Percentiles rank a stretch among this genome's conserved stretches.
Evolutionary conservation across 2,888 invertebrate species (phyloP).

Genomic region (Thera obeliscata): DNA sequence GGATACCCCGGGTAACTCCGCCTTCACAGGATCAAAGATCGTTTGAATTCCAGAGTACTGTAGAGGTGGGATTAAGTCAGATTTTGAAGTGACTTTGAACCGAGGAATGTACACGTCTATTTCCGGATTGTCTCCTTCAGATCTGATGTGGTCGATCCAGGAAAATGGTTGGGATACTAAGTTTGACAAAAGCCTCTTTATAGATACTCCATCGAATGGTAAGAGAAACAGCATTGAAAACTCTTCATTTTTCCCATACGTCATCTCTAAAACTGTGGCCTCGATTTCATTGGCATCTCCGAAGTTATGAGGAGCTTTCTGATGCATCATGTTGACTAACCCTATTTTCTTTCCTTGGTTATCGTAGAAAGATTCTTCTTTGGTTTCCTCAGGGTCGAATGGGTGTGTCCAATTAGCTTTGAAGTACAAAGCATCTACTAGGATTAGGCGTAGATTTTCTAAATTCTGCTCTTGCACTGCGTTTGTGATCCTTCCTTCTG

Average conservation of each 20-base stretch:
- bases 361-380: constrained; percentile 83
- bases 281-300: constrained; percentile 81
- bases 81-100: constrained; percentile 80
- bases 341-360: constrained; percentile 81
- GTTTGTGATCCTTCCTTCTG: constrained; percentile 87
- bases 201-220: constrained; percentile 83
- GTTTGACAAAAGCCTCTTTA: constrained; percentile 78
- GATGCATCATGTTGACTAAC: constrained; percentile 90
- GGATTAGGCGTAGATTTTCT: constrained; percentile 79
- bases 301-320: constrained; percentile 84
- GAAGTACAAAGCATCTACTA: constrained; percentile 88
- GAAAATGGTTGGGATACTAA: constrained; percentile 74
- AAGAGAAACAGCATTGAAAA: constrained; percentile 87
- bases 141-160: constrained; percentile 79
- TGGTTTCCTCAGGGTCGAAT: constrained; percentile 85
- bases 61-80: constrained; percentile 72
- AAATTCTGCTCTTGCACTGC: constrained; percentile 82
- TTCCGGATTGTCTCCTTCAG: constrained; percentile 70
- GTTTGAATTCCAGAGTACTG: constrained; percentile 86
- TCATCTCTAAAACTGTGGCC: constrained; percentile 87
- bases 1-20: constrained; percentile 86
- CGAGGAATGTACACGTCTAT: constrained; percentile 86
- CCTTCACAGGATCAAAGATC: constrained; percentile 83
- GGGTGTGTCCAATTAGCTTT: constrained; percentile 89
- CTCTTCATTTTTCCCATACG: constrained; percentile 86